Percentiles rank a stretch among this genome's conserved stretches.
phyloP scores from a whole-genome alignment of 1,140 invertebrate species.

The Galendromus occidentalis region DNA sequence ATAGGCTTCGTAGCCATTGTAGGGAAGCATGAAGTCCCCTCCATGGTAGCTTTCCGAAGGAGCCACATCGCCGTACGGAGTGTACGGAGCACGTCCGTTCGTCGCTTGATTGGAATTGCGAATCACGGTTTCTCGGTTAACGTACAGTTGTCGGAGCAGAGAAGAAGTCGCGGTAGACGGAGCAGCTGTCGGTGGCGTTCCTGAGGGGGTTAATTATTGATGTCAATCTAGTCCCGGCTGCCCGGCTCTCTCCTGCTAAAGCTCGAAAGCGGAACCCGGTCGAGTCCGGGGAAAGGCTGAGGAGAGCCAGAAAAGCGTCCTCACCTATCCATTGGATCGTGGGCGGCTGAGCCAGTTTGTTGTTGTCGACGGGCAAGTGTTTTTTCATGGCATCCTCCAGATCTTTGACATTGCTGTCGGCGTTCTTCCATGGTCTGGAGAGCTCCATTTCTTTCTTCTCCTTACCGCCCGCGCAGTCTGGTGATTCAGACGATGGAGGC shows the following conservation, averaged over 20 bases:
- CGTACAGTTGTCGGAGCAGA: constrained; percentile 66
- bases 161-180: constrained; percentile 50
- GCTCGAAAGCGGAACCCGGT: too few species aligned
- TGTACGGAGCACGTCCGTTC: background rate
- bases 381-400: constrained; percentile 90
- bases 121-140: constrained; percentile 80
- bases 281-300: constrained; percentile 20
- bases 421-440: constrained; percentile 20
- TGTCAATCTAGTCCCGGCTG: background rate
- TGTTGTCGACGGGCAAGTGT: constrained; percentile 44
- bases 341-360: constrained; percentile 35
- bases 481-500: constrained; percentile 6
- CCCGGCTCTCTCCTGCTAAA: too few species aligned
- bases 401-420: constrained; percentile 45
- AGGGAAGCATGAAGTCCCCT: constrained; percentile 2
- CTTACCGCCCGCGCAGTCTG: constrained; percentile 13
- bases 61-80: constrained; percentile 1
- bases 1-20: constrained; percentile 9
- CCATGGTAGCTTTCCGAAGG: background rate
- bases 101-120: constrained; percentile 25
- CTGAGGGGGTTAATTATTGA: background rate
- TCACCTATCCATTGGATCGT: constrained; percentile 85
- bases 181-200: constrained; percentile 30
- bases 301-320: too few species aligned
- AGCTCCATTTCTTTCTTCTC: constrained; percentile 12